Evolutionary conservation across 35 echinoderm and acorn worm species (phyloP).

Genomic region (Ophioderma brevispina): DNA sequence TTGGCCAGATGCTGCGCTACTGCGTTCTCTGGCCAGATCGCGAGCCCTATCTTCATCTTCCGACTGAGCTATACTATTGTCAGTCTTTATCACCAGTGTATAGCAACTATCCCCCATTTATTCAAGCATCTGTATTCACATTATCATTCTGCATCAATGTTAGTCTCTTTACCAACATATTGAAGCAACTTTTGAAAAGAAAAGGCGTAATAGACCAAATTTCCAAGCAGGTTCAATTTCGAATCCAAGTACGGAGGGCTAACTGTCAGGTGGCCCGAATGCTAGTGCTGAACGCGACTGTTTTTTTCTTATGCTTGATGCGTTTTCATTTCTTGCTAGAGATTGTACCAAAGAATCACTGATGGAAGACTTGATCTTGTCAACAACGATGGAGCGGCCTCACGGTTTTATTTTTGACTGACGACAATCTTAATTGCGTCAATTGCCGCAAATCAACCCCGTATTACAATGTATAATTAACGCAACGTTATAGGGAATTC

Average conservation of each 20-base stretch:
- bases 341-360: no score
- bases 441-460: no score
- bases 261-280: conserved; percentile 30
- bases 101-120: neutral
- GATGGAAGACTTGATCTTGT: no score
- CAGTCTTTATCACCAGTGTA: neutral
- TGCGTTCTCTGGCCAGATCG: conserved; percentile 19
- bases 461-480: no score
- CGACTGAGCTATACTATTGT: neutral
- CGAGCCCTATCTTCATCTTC: neutral
- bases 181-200: neutral
- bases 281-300: conserved; percentile 34
- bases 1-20: neutral
- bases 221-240: neutral
- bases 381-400: no score
- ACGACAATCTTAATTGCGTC: no score
- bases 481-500: no score
- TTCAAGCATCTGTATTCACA: conserved; percentile 34
- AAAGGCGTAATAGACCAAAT: neutral
- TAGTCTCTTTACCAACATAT: conserved; percentile 26
- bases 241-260: neutral
- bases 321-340: conserved; percentile 27
- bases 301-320: conserved; percentile 48
- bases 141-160: conserved; percentile 2
- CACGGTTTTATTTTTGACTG: no score